Evolutionary conservation across 1,140 invertebrate species (phyloP).

Genomic region (Rhizoglyphus robini): DNA sequence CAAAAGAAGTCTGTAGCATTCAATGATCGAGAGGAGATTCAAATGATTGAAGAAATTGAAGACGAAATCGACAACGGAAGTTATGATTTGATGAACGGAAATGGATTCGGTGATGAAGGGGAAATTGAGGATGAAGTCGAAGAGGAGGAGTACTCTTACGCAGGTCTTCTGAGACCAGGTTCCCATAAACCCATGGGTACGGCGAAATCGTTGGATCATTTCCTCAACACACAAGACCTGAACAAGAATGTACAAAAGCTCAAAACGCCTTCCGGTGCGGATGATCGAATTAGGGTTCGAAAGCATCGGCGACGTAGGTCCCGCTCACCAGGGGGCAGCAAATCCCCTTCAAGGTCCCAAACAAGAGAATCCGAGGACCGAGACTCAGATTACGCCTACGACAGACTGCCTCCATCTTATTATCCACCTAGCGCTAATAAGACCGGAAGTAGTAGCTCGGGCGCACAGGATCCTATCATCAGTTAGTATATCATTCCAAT

Average conservation of each 20-base stretch:
- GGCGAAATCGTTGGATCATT: conserved; percentile 12
- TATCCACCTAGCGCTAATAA: background rate
- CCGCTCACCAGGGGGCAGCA: background rate
- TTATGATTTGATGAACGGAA: background rate
- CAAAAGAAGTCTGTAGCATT: conserved; percentile 12
- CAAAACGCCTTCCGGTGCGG: background rate
- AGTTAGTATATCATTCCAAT: too few species aligned
- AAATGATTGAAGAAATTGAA: background rate
- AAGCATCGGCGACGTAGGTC: background rate
- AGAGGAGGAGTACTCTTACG: conserved; percentile 3
- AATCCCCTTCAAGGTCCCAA: background rate
- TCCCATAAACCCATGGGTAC: background rate
- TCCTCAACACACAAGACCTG: conserved; percentile 9
- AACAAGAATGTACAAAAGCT: background rate
- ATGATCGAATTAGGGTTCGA: background rate
- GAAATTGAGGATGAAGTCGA: background rate
- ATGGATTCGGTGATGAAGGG: background rate
- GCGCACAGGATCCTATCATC: too few species aligned
- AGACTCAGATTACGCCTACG: background rate
- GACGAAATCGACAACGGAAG: background rate
- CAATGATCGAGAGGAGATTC: background rate
- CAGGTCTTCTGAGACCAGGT: background rate
- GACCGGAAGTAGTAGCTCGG: background rate
- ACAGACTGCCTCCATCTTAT: background rate
- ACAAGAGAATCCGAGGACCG: background rate